Conservation (phyloP, 1,140 invertebrate species). For the Zaprionus kolodkinae region DNA sequence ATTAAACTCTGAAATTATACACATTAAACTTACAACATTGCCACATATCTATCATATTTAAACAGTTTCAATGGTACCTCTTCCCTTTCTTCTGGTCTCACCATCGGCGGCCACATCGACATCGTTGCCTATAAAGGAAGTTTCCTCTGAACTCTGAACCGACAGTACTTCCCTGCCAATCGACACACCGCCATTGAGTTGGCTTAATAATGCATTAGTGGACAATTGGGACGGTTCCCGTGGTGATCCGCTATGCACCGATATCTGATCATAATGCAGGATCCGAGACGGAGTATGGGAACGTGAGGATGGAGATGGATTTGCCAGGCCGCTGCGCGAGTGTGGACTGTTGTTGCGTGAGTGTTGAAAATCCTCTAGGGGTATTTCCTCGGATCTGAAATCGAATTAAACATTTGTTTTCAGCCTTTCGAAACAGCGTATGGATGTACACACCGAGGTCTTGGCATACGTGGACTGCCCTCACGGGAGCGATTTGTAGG, state of each 20-base stretch:
- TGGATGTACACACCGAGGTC: slow-evolving; percentile 85
- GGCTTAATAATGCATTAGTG: slow-evolving; percentile 59
- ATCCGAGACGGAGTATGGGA: slow-evolving; percentile 78
- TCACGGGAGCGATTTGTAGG: slow-evolving; percentile 87
- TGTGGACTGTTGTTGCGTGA: slow-evolving; percentile 82
- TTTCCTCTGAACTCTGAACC: slow-evolving; percentile 87
- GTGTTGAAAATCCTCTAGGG: slow-evolving; percentile 90
- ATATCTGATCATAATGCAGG: slow-evolving; percentile 84
- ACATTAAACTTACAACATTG: slow-evolving; percentile 27
- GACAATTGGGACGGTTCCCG: slow-evolving; percentile 52
- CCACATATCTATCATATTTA: slow-evolving; percentile 74
- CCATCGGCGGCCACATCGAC: slow-evolving; percentile 24
- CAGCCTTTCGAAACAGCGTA: background rate
- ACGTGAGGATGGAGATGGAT: slow-evolving; percentile 71
- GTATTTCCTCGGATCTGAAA: slow-evolving; percentile 91
- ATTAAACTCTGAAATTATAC: slow-evolving; percentile 47
- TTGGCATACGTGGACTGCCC: slow-evolving; percentile 89
- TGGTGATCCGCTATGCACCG: slow-evolving; percentile 83
- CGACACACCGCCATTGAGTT: slow-evolving; percentile 59
- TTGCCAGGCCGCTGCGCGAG: slow-evolving; percentile 45
- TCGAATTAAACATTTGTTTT: background rate
- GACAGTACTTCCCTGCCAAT: slow-evolving; percentile 63
- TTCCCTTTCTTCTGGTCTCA: slow-evolving; percentile 83
- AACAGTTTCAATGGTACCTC: slow-evolving; percentile 88
- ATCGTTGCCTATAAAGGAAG: slow-evolving; percentile 88